phyloP scores from a whole-genome alignment of 2,888 invertebrate genomes.

The Cephus nigrinus region DNA sequence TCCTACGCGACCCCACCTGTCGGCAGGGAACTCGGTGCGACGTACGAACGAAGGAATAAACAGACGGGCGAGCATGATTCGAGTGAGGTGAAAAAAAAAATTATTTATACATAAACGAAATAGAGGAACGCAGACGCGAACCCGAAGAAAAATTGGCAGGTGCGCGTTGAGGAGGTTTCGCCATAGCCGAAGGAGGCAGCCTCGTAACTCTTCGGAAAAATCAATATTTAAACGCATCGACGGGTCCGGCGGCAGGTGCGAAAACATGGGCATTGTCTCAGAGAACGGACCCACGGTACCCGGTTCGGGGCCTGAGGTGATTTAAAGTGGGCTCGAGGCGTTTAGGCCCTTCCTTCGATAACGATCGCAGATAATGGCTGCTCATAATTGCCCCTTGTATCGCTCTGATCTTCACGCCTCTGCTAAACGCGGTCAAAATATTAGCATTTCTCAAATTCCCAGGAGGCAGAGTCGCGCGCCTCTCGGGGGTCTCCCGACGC shows the following conservation, averaged over 20 bases:
- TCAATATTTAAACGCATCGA: constrained; percentile 46
- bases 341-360: background rate
- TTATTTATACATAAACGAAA: too few species aligned
- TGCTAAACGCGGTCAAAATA: background rate
- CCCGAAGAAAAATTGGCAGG: constrained; percentile 40
- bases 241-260: constrained; percentile 47
- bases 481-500: background rate
- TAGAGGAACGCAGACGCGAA: too few species aligned
- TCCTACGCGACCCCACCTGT: constrained; percentile 64
- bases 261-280: constrained; percentile 44
- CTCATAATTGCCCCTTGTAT: constrained; percentile 4
- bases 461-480: background rate
- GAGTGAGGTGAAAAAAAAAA: too few species aligned
- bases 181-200: too few species aligned
- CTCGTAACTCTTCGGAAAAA: constrained; percentile 15
- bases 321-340: background rate
- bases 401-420: constrained; percentile 1
- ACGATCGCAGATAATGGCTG: constrained; percentile 2
- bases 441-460: background rate
- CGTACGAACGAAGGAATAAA: background rate
- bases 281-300: constrained; percentile 20
- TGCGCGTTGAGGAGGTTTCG: constrained; percentile 20
- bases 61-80: background rate
- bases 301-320: background rate
- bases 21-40: constrained; percentile 36